Evolutionary conservation across 2,888 invertebrate genomes (phyloP).

Genomic region (Brachycybe producta): DNA sequence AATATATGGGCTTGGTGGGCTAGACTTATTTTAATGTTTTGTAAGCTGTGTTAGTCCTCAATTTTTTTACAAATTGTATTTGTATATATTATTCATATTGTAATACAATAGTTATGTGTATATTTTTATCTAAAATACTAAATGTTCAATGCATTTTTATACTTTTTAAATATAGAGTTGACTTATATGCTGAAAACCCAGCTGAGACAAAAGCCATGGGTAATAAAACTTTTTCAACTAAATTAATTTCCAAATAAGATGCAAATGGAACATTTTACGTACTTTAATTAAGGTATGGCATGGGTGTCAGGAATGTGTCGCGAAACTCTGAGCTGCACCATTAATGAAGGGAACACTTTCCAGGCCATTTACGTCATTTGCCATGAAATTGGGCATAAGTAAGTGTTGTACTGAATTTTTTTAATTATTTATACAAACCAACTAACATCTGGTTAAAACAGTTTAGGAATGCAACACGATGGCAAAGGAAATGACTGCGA

Average conservation of each 20-base stretch:
- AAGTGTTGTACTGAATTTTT: background rate
- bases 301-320: constrained; percentile 35
- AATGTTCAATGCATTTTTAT: background rate
- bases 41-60: no score
- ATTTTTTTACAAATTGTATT: no score
- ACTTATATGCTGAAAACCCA: constrained; percentile 6
- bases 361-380: constrained; percentile 34
- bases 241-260: background rate
- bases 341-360: constrained; percentile 33
- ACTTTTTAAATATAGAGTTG: constrained; percentile 1
- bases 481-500: constrained; percentile 30
- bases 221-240: background rate
- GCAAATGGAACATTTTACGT: background rate
- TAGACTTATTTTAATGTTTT: no score
- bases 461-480: constrained; percentile 34
- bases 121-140: no score
- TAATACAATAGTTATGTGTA: no score
- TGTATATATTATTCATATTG: no score
- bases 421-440: background rate
- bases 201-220: constrained; percentile 1
- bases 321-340: constrained; percentile 31
- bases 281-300: constrained; percentile 27
- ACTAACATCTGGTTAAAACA: constrained; percentile 15
- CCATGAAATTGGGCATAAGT: constrained; percentile 35
- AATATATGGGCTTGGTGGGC: no score